Percentiles rank a stretch among this genome's conserved stretches.
Evolutionary conservation across 2,888 invertebrate genomes (phyloP).

Genomic region (Stramonita haemastoma): DNA sequence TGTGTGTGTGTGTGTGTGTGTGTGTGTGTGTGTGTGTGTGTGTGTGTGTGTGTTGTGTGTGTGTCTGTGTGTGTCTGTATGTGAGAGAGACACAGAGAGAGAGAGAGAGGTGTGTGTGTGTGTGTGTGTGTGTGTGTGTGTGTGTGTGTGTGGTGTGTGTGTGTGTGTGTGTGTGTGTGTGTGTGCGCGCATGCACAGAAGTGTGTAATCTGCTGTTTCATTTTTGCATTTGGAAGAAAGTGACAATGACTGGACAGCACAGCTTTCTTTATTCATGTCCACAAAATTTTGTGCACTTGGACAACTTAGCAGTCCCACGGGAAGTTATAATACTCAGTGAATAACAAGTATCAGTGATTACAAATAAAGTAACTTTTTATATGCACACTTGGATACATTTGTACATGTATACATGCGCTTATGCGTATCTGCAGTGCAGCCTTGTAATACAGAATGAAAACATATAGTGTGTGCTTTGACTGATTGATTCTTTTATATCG

Average conservation of each 20-base stretch:
- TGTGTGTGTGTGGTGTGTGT: background rate
- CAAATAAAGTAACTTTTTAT: no score
- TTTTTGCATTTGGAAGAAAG: no score
- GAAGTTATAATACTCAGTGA: no score
- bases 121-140: background rate
- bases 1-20: background rate
- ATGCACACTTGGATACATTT: background rate
- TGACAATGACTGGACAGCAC: no score
- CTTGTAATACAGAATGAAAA: background rate
- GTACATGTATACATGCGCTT: background rate
- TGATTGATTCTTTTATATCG: no score
- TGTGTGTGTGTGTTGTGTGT: background rate
- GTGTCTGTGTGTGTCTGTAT: background rate
- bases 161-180: slow-evolving; percentile 4
- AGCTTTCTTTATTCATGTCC: no score
- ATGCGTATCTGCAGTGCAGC: background rate
- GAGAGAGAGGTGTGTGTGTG: background rate
- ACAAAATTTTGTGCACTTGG: no score
- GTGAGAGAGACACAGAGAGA: no score
- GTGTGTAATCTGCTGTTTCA: no score
- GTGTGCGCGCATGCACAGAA: background rate
- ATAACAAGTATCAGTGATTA: no score
- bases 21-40: background rate
- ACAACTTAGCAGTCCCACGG: no score
- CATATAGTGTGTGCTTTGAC: background rate